Percentiles rank a stretch among this genome's conserved stretches.
Conservation (phyloP, 2,113 vertebrate species). For the Campylorhamphus procurvoides region DNA sequence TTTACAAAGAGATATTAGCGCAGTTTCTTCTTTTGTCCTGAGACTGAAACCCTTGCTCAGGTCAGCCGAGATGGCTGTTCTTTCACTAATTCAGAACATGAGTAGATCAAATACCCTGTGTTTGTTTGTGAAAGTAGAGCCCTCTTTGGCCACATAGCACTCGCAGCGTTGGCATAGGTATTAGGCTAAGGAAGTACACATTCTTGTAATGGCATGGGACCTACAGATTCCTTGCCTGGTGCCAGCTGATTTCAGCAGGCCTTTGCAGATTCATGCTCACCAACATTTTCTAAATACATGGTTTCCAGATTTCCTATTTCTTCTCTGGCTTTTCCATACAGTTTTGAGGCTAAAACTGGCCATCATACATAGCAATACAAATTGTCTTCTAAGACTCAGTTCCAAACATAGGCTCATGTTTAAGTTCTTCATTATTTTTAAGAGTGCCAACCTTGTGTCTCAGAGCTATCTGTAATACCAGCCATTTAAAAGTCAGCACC, state of each 20-base stretch:
- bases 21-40: background rate
- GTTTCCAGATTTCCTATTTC: background rate
- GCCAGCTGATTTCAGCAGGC: background rate
- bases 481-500: background rate
- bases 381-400: background rate
- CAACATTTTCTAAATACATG: background rate
- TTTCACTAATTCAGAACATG: background rate
- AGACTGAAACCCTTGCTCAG: background rate
- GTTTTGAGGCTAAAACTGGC: background rate
- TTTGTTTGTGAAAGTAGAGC: background rate
- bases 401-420: background rate
- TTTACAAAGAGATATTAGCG: background rate
- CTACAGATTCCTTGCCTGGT: background rate
- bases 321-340: background rate
- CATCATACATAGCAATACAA: background rate
- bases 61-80: background rate
- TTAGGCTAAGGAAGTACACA: background rate
- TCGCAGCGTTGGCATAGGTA: background rate
- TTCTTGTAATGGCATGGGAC: background rate
- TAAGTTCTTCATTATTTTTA: background rate
- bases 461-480: background rate
- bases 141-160: background rate
- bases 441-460: background rate
- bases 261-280: background rate
- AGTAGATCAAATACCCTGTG: background rate